Conservation (phyloP, 2,888 invertebrate genomes). For the Nephrotoma guestfalica region DNA sequence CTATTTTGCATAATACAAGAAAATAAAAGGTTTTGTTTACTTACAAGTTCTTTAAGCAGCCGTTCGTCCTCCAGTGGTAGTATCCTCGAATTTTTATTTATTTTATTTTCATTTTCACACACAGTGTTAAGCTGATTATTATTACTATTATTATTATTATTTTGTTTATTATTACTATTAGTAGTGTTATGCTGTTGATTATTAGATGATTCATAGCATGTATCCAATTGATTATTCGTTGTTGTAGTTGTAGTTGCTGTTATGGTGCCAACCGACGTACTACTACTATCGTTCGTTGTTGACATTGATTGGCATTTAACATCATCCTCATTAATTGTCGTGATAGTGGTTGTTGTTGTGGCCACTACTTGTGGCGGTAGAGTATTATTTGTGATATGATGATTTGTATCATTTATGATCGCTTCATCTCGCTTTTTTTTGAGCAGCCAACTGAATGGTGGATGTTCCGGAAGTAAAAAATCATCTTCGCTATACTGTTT, state of each 20-base stretch:
- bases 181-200: conserved; percentile 9
- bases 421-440: conserved; percentile 17
- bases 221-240: conserved; percentile 9
- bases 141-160: background rate
- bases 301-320: conserved; percentile 5
- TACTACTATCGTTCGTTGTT: conserved; percentile 6
- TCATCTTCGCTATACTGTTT: conserved; percentile 40
- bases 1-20: background rate
- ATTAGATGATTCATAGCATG: conserved; percentile 17
- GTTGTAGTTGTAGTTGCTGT: conserved; percentile 10
- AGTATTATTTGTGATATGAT: background rate
- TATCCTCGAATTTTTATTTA: conserved; percentile 13
- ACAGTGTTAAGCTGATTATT: background rate
- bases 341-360: background rate
- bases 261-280: conserved; percentile 13
- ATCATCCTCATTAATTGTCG: background rate
- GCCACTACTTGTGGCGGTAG: background rate
- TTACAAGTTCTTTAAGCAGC: conserved; percentile 27
- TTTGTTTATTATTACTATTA: background rate
- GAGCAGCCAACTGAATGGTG: conserved; percentile 46
- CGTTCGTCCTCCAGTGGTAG: conserved; percentile 26
- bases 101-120: conserved; percentile 8
- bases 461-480: conserved; percentile 41
- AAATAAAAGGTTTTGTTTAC: conserved; percentile 4
- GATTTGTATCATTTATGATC: background rate